phyloP scores from a whole-genome alignment of 2,888 invertebrate species.

The Neocrepidodera transversa region DNA sequence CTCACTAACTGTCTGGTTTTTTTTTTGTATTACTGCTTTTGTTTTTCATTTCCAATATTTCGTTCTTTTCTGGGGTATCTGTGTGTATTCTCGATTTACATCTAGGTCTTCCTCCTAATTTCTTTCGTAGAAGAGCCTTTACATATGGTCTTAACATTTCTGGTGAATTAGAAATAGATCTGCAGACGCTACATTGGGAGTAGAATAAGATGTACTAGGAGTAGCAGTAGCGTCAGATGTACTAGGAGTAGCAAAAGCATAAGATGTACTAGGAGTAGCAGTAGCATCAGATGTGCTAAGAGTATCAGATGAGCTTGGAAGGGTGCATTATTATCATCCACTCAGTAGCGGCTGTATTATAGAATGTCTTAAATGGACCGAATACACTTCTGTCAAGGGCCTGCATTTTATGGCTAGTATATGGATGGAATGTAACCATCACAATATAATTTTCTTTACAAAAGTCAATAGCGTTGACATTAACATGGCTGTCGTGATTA shows the following conservation, averaged over 20 bases:
- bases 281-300: too few relatives aligned
- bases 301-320: not conserved
- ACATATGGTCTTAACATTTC: too few relatives aligned
- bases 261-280: too few relatives aligned
- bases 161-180: too few relatives aligned
- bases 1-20: too few relatives aligned
- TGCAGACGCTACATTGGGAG: too few relatives aligned
- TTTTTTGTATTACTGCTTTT: too few relatives aligned
- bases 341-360: slow-evolving; percentile 1
- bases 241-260: too few relatives aligned
- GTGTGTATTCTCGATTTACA: slow-evolving; percentile 2
- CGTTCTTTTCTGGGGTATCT: too few relatives aligned
- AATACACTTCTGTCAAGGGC: slow-evolving; percentile 2
- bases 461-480: not conserved
- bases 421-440: slow-evolving; percentile 1
- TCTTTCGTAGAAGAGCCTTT: slow-evolving; percentile 7
- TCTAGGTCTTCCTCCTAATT: not conserved
- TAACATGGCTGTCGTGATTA: slow-evolving; percentile 19
- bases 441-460: slow-evolving; percentile 1
- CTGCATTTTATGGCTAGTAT: slow-evolving; percentile 3
- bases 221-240: not conserved
- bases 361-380: too few relatives aligned
- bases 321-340: slow-evolving; percentile 21
- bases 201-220: too few relatives aligned
- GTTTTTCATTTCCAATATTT: not conserved